Evolutionary conservation across 2,888 invertebrate species (phyloP), one percentile per base, ranked within the genome.

Genomic region (Phymatocera aterrima): DNA sequence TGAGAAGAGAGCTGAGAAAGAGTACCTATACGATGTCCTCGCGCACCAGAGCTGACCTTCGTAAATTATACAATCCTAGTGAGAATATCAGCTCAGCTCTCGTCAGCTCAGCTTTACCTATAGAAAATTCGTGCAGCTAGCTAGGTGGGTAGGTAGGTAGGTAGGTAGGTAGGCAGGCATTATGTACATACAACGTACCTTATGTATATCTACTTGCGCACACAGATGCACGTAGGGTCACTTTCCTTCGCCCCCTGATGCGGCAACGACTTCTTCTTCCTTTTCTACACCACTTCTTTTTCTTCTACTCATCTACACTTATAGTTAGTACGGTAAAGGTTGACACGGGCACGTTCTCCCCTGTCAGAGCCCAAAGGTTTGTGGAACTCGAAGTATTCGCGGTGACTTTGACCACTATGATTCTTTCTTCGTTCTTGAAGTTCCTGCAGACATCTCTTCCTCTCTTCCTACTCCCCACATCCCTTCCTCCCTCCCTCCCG

Each of bases 1-100:
- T 12, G 18, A 34, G 34, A n/a, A 15, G 61, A 21, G 18, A 5
- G 61, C 15, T 1, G 54, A 15, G 15, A 57, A 28, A 57, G 21
- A 57, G 12, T 12, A 15, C 57, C n/a, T n/a, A n/a, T 12, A 68
- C 68, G 68, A 68, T 43, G 72, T 51, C 72, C 46, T 72, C 48
- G 34, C 51, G 31, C 18, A 48, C 72, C n/a, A n/a, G n/a, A 51
- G 72, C 34, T 72, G 72, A 51, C 72, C 72, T 72, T 34, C 51
- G 72, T 72, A 72, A 72, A 72, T 72, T 64, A 43, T 61, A 72
- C 31, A 72, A 72, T 72, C 48, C 51, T 72, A 51, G 72, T 72
- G 34, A 34, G 51, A 48, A 43, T 72, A 68, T 46, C n/a, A n/a
- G n/a, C n/a, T n/a, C n/a, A n/a, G n/a, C n/a, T n/a, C n/a, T n/a